Percentiles rank a stretch among this genome's conserved stretches.
These are phyloP conservation scores for Scaptodrosophila lebanonensis DNA, from an alignment of 1,140 invertebrate species.

Conservation along the genomic window DNA sequence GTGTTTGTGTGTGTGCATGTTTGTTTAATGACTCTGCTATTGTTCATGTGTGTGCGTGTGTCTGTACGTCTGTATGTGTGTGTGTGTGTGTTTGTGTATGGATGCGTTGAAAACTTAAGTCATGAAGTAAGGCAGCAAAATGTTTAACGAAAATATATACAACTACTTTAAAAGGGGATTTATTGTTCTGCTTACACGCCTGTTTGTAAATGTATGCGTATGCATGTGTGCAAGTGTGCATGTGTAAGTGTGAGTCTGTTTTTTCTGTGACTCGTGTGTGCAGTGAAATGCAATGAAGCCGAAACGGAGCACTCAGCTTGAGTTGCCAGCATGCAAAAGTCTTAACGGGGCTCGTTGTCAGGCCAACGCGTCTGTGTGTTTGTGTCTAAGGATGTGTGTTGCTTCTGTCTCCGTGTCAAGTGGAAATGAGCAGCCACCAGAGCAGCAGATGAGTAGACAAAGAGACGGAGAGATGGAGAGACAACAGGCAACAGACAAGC, in stretches of 20 bases:
- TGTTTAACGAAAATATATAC: conserved; percentile 19
- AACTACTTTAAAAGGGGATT: conserved; percentile 61
- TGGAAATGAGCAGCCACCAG: conserved; percentile 36
- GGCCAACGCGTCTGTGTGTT: neutral
- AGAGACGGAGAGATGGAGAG: neutral
- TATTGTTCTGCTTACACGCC: conserved; percentile 42
- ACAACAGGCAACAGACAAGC: neutral
- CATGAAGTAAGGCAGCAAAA: conserved; percentile 32
- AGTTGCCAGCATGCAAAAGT: conserved; percentile 35
- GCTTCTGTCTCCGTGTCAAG: conserved; percentile 30
- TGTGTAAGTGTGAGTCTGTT: conserved; percentile 10
- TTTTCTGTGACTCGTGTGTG: conserved; percentile 12
- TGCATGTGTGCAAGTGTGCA: neutral
- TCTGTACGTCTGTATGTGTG: conserved; percentile 9
- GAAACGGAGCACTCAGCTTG: conserved; percentile 65
- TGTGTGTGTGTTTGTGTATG: conserved; percentile 19
- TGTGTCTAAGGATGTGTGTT: neutral
- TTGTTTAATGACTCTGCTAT: conserved; percentile 54
- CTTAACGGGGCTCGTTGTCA: conserved; percentile 24
- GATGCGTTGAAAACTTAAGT: conserved; percentile 64
- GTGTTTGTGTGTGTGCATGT: conserved; percentile 15
- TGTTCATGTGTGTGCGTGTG: conserved; percentile 13
- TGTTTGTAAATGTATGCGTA: neutral
- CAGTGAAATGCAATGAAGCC: conserved; percentile 59
- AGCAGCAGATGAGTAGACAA: neutral